Percentiles rank a stretch among this genome's conserved stretches.
phyloP scores from a whole-genome alignment of 2,113 vertebrate species.

The Gambusia affinis region DNA sequence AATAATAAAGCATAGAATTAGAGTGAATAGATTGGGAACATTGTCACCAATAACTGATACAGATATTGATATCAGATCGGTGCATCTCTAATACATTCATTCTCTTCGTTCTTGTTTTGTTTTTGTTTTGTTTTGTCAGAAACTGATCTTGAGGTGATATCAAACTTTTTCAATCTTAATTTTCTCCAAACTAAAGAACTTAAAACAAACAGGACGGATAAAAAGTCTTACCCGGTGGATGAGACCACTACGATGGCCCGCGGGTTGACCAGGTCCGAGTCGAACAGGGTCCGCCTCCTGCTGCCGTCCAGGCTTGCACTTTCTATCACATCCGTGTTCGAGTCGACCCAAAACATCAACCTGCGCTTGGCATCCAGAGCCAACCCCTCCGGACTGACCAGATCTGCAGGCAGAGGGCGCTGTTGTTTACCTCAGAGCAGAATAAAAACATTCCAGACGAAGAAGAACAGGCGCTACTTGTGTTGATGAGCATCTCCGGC shows the following conservation, averaged over 20 bases:
- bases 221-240: constrained; percentile 82
- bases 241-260: constrained; percentile 93
- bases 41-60: no score
- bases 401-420: constrained; percentile 73
- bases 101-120: no score
- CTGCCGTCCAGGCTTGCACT: constrained; percentile 87
- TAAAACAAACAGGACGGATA: neutral
- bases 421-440: neutral
- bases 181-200: no score
- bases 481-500: constrained; percentile 86
- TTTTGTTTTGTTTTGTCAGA: no score
- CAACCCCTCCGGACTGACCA: constrained; percentile 93
- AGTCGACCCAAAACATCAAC: constrained; percentile 95
- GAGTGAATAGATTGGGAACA: no score
- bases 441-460: neutral
- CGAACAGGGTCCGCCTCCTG: constrained; percentile 83
- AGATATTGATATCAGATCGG: no score
- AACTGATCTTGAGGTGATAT: no score
- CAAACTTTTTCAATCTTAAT: no score
- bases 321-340: constrained; percentile 90
- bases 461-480: constrained; percentile 77
- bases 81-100: no score
- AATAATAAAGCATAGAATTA: no score
- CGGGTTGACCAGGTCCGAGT: constrained; percentile 91
- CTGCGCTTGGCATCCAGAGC: constrained; percentile 86